phyloP scores from a whole-genome alignment of 2,888 invertebrate genomes.

The Piscicola geometra region DNA sequence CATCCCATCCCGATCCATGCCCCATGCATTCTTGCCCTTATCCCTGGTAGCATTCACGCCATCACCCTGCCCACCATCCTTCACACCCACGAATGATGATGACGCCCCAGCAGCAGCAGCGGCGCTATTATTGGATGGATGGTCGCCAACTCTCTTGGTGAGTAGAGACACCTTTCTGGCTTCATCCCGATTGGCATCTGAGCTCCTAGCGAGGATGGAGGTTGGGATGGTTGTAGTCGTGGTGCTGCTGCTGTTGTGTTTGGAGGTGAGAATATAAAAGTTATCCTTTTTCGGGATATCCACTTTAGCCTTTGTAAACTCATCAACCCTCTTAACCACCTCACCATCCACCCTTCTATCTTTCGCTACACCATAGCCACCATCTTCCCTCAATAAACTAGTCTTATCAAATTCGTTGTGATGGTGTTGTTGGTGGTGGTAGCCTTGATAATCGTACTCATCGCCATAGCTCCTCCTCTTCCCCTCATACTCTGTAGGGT shows the following conservation, averaged over 20 bases:
- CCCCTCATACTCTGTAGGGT: too few relatives aligned
- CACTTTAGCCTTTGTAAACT: not conserved
- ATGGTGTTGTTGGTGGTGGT: not conserved
- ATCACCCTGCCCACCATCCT: conserved; percentile 5
- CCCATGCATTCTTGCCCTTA: not conserved
- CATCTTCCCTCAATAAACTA: too few relatives aligned
- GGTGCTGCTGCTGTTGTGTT: not conserved
- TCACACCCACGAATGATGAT: not conserved
- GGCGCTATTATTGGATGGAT: not conserved
- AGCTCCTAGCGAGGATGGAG: too few relatives aligned
- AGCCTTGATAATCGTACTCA: not conserved
- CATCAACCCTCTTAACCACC: not conserved
- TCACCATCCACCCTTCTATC: not conserved
- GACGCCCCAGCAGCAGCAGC: not conserved
- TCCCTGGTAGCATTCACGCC: not conserved
- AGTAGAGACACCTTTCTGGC: too few relatives aligned
- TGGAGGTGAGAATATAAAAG: conserved; percentile 12
- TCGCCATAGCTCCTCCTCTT: not conserved
- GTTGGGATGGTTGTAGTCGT: not conserved
- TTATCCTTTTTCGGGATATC: not conserved
- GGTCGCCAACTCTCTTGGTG: not conserved
- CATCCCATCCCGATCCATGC: too few relatives aligned
- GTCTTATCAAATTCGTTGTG: too few relatives aligned
- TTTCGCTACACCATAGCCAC: too few relatives aligned
- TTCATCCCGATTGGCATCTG: too few relatives aligned